Evolutionary conservation across 2,797 vertebrate genomes (phyloP), one percentile per base, ranked within the genome.

Genomic region (Botia almorhae): DNA sequence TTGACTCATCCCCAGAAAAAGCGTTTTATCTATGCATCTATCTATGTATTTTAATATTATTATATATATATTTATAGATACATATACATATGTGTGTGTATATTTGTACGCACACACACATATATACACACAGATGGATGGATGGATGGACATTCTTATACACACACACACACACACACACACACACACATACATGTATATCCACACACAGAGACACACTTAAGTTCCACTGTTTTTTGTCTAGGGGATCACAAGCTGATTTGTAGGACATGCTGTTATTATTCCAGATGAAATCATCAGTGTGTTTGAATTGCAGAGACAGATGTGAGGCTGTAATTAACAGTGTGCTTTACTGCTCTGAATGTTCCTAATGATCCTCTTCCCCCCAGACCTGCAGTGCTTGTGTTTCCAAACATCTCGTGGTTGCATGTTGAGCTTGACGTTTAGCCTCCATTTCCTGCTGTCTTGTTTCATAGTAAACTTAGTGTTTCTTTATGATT

Each of bases 381-480:
- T 29, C 69, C 53, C 69, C 74, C 64, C 82, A 13, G 23, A 14
- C 60, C 60, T 63, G 60, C 80, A 71, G 73, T 77, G 82, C 13
- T 69, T 76, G 29, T 76, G 51, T 74, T 69, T 65, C 2, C 19
- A 58, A 46, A 46, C 63, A 6, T 70, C 43, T 69, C 53, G n/a
- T 26, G 63, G 50, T 33, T 69, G 79, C 76, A 76, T 79, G 73
- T 56, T 51, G 50, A 60, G 33, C 29, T n/a, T 76, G 58, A 13
- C 50, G 12, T 73, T n/a, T 8, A 74, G 84, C 82, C 46, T 55
- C 55, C 84, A 81, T 74, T 65, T 55, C 81, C 53, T 81, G 64
- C 63, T 17, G 70, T 79, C 39, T 71, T 69, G 70, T 81, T 17
- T 78, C 80, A 77, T 84, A 76, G 73, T 86, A 70, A 77, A 84